These are phyloP conservation scores for Cottoperca gobio DNA, from an alignment of 2,797 vertebrate species.

Conservation along the genomic window DNA sequence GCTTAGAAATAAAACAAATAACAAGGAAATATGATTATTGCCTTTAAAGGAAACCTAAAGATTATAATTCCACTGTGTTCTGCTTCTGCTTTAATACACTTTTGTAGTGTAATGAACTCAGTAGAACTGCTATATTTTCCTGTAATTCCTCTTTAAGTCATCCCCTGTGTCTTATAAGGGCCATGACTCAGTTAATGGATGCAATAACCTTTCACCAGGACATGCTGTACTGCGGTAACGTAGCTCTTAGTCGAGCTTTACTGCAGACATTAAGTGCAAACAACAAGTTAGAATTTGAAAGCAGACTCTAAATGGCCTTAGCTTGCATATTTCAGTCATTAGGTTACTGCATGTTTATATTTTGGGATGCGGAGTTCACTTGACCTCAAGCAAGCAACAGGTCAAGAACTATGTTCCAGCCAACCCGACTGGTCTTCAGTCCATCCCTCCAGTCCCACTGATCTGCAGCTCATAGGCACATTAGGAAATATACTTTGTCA, in stretches of 20 bases:
- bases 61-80: neutral
- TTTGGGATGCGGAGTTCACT: conserved; percentile 56
- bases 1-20: neutral
- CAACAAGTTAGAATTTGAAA: conserved; percentile 25
- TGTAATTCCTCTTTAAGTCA: neutral
- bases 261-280: conserved; percentile 27
- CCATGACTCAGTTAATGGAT: conserved; percentile 33
- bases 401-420: conserved; percentile 55
- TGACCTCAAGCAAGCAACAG: conserved; percentile 58
- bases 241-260: neutral
- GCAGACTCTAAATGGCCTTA: conserved; percentile 13
- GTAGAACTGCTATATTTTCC: conserved; percentile 9
- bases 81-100: neutral
- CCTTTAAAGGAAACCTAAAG: conserved; percentile 19
- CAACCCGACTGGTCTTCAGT: neutral
- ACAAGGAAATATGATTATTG: neutral
- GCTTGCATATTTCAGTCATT: conserved; percentile 33
- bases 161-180: conserved; percentile 23
- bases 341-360: conserved; percentile 34
- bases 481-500: neutral
- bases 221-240: conserved; percentile 17
- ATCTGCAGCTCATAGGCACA: neutral
- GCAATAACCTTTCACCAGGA: conserved; percentile 39
- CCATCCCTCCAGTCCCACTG: conserved; percentile 1
- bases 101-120: neutral